Conservation (phyloP, 2,888 invertebrate species). For the Melanostoma mellinum region DNA sequence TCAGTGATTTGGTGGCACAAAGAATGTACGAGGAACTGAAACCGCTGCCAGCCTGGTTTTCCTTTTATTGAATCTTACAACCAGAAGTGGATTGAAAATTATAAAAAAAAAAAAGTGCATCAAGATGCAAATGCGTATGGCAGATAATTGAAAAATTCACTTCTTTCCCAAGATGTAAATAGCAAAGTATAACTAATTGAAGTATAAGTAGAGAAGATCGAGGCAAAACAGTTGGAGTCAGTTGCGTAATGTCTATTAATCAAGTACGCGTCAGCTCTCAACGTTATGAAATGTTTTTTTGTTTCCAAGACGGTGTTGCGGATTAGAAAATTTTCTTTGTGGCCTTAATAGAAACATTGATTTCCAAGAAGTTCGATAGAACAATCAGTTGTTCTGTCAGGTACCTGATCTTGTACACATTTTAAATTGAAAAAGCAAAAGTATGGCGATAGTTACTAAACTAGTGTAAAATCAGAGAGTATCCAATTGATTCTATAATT, state of each 20-base stretch:
- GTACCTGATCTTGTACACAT: too few species aligned
- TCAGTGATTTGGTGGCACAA: constrained; percentile 22
- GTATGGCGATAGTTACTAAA: too few species aligned
- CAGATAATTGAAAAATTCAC: constrained; percentile 53
- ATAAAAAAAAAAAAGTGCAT: constrained; percentile 1
- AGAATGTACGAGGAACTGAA: constrained; percentile 55
- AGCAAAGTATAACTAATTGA: not conserved
- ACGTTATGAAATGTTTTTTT: constrained; percentile 5
- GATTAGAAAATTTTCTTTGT: not conserved
- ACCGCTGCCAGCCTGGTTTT: constrained; percentile 32
- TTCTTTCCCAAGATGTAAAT: constrained; percentile 29
- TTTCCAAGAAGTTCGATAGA: too few species aligned
- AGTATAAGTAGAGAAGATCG: constrained; percentile 5
- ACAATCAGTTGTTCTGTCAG: too few species aligned
- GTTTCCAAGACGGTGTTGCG: too few species aligned
- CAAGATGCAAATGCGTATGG: constrained; percentile 30
- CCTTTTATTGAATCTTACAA: constrained; percentile 51
- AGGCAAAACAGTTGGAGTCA: constrained; percentile 14
- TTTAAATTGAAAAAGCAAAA: too few species aligned
- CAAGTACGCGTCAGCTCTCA: not conserved
- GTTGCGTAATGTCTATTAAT: constrained; percentile 48
- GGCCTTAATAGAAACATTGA: too few species aligned
- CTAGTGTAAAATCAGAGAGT: too few species aligned
- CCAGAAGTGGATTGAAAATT: constrained; percentile 51
- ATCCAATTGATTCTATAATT: too few species aligned